Evolutionary conservation across 2,888 invertebrate species (phyloP), one percentile per base, ranked within the genome.

Genomic region (Caenorhabditis parvicauda): DNA sequence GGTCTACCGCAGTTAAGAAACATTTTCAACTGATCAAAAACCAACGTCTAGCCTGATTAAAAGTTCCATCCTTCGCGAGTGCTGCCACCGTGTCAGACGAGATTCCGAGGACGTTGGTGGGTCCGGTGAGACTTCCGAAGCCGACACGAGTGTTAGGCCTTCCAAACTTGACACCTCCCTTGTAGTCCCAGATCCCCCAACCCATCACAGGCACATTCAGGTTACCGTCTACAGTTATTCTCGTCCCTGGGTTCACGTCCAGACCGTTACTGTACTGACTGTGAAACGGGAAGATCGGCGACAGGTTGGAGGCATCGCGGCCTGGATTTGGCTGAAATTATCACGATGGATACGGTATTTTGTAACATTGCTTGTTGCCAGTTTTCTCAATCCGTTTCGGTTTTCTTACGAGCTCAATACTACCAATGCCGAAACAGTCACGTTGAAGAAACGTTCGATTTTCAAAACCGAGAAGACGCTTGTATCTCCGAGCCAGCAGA

Each of bases 161-260:
- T 43, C 72, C 74, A 3, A 66, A 67, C 39, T 70, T 66, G 2
- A 76, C 52, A 49, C 74, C 74, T 48, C 69, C 75, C 44, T 74
- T 74, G 45, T 74, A 74, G 58, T 76, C 76, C 71, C 71, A 75
- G 22, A 76, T 70, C 43, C 76, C 76, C 76, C 75, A 76, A 19
- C 74, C 75, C 41, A 71, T 63, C 9, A 72, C 58, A 7, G 75
- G 75, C 5, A 74, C 72, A 49, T 75, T 75, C 44, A 76, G 54
- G 48, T 74, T 74, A 22, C 76, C 76, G 35, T 76, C 71, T 17
- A 76, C 70, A 1, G 71, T 73, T 4, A 73, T 64, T 29, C 74
- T 59, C 19, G 61, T 67, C 12, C 76, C 76, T 6, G 76, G 76
- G 54, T 76, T 74, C 21, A 76, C 61, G 42, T 75, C 73, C 29